A percentile compares a stretch with the other conserved stretches of the same genome.
Evolutionary conservation across 2,888 invertebrate genomes (phyloP).

Genomic region (Patella caerulea): DNA sequence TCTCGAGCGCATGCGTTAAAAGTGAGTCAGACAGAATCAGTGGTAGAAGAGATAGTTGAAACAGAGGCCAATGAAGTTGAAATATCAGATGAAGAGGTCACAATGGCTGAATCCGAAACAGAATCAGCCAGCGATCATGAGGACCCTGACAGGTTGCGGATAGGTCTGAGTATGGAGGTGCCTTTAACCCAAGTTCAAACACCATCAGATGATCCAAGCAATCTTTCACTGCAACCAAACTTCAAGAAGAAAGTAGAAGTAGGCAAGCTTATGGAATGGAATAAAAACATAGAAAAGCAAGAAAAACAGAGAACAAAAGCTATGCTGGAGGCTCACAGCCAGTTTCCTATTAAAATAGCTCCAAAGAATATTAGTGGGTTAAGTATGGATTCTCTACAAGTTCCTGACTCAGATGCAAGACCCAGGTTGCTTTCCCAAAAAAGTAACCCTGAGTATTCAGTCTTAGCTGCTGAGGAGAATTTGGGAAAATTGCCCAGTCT

Average conservation of each 20-base stretch:
- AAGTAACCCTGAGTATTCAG: conserved; percentile 16
- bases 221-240: conserved; percentile 31
- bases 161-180: conserved; percentile 9
- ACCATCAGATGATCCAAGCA: conserved; percentile 11
- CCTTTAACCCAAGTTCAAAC: not conserved
- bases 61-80: conserved; percentile 18
- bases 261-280: conserved; percentile 38
- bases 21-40: conserved; percentile 31
- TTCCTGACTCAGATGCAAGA: not conserved
- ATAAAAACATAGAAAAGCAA: conserved; percentile 33
- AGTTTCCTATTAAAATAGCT: conserved; percentile 48
- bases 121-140: conserved; percentile 21
- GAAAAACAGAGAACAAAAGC: conserved; percentile 32
- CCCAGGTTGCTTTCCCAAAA: not conserved
- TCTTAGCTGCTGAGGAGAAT: not conserved
- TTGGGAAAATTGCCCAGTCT: not conserved
- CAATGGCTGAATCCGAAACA: conserved; percentile 27
- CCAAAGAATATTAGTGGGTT: conserved; percentile 36
- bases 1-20: conserved; percentile 64
- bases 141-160: not conserved
- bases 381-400: not conserved
- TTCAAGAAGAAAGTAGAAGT: conserved; percentile 41
- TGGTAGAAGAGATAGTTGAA: conserved; percentile 22
- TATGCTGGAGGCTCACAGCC: conserved; percentile 37
- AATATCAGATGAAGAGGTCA: conserved; percentile 35